phyloP scores from a whole-genome alignment of 2,888 invertebrate genomes.

The Muscina levida region DNA sequence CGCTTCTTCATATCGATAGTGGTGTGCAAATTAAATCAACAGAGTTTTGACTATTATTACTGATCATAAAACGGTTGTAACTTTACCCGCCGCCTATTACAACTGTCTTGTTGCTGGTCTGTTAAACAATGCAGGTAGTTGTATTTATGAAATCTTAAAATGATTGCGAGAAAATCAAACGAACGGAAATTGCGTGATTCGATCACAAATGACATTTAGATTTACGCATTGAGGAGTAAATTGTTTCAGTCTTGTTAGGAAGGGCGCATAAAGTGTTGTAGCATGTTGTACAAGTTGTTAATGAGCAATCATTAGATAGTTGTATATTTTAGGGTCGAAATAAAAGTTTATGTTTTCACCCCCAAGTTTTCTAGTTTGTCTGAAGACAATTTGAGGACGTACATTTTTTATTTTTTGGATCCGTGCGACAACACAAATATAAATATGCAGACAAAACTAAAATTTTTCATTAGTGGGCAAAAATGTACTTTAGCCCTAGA shows the following conservation, averaged over 20 bases:
- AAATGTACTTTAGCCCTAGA: too few species aligned
- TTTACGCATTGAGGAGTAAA: slow-evolving; percentile 56
- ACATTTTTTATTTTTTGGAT: too few species aligned
- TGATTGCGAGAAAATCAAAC: slow-evolving; percentile 14
- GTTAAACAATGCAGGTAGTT: slow-evolving; percentile 1
- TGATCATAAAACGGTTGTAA: too few species aligned
- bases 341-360: too few species aligned
- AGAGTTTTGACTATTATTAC: too few species aligned
- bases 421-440: too few species aligned
- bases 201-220: slow-evolving; percentile 54
- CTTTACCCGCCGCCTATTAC: neutral
- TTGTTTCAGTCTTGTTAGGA: slow-evolving; percentile 31
- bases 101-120: neutral
- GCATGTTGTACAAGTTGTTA: slow-evolving; percentile 4
- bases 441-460: too few species aligned
- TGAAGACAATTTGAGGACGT: too few species aligned
- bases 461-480: too few species aligned
- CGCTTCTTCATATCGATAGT: neutral
- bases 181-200: slow-evolving; percentile 48
- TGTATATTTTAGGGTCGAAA: too few species aligned
- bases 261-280: slow-evolving; percentile 17
- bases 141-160: slow-evolving; percentile 20
- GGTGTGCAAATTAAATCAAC: neutral
- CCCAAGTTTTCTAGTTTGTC: too few species aligned
- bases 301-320: too few species aligned